Evolutionary conservation across 2,113 vertebrate species (phyloP), one percentile per base, ranked within the genome.

Genomic region (Hystrix cristata): DNA sequence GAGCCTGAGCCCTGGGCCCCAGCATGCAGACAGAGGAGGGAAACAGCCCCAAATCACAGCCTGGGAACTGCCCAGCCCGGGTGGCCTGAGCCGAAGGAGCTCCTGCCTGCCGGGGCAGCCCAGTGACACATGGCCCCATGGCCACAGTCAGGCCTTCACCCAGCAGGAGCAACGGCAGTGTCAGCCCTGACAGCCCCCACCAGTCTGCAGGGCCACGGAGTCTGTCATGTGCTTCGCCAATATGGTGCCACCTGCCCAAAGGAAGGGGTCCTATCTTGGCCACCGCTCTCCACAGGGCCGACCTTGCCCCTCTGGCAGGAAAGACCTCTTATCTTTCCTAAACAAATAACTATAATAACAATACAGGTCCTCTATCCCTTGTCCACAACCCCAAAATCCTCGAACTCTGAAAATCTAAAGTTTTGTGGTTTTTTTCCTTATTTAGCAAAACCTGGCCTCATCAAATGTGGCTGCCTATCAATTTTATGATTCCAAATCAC

Each of bases 381-480:
- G 4, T 57, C 88, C 38, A 21, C 10, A 46, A 25, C 55, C 55
- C 51, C 60, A 31, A 79, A 91, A 65, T 57, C 43, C 34, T 51
- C 6, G 31, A 62, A 25, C 38, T 60, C 87, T 57, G 65, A 67
- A 95, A 92, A 65, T 46, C 7, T 8, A 31, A 34, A 86, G 38
- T 38, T 38, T 38, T 38, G 38, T 38, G 5, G 16, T 67, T 18
- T 55, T 82, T 38, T 10, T 34, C n/a, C 34, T 55, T 84, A 67
- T 23, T 78, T 60, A 65, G 38, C 82, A 53, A 57, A 67, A 18
- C 9, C 5, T 82, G 59, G 53, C 51, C 59, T 98, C 97, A 98
- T 97, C 97, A 97, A 71, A 94, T 94, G 90, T 90, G 92, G 95
- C 96, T 92, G 29, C 69, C 62, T 62, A 1, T 19, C n/a, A 21